phyloP scores from a whole-genome alignment of 2,888 invertebrate genomes.

The Drosophila stalkeri region DNA sequence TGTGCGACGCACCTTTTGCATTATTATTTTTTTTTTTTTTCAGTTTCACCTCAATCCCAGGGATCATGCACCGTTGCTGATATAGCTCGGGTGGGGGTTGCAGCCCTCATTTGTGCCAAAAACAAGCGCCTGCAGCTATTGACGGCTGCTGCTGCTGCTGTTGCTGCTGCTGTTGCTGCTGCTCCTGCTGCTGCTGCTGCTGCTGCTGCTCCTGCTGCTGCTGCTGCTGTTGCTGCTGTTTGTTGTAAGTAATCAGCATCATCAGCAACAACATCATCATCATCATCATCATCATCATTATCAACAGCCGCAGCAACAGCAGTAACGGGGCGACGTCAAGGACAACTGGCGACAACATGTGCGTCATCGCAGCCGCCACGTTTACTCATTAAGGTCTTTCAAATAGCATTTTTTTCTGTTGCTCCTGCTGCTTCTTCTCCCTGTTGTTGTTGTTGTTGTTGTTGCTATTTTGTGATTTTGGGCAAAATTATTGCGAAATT shows the following conservation, averaged over 20 bases:
- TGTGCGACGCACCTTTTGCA: slow-evolving; percentile 74
- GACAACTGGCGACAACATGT: slow-evolving; percentile 79
- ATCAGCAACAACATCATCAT: slow-evolving; percentile 71
- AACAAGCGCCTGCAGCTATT: slow-evolving; percentile 69
- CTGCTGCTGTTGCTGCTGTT: slow-evolving; percentile 44
- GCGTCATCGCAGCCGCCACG: slow-evolving; percentile 73
- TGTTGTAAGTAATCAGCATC: slow-evolving; percentile 75
- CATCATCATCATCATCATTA: slow-evolving; percentile 41
- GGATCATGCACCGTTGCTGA: slow-evolving; percentile 66
- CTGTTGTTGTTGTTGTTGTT: slow-evolving; percentile 20
- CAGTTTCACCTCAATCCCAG: slow-evolving; percentile 75
- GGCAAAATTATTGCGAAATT: slow-evolving; percentile 71
- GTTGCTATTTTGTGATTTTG: slow-evolving; percentile 52
- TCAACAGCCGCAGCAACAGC: neutral
- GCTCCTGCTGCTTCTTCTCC: neutral
- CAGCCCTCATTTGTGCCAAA: slow-evolving; percentile 75
- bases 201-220: slow-evolving; percentile 27
- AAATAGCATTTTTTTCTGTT: slow-evolving; percentile 25
- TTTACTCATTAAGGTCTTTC: slow-evolving; percentile 75
- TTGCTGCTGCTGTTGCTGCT: slow-evolving; percentile 31
- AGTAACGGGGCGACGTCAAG: slow-evolving; percentile 53
- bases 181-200: slow-evolving; percentile 31
- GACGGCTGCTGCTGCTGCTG: slow-evolving; percentile 46
- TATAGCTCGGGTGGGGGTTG: slow-evolving; percentile 66
- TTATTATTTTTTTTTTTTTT: slow-evolving; percentile 29